These are phyloP conservation scores for Ibycter americanus DNA, from an alignment of 2,797 vertebrate genomes.

Conservation along the genomic window DNA sequence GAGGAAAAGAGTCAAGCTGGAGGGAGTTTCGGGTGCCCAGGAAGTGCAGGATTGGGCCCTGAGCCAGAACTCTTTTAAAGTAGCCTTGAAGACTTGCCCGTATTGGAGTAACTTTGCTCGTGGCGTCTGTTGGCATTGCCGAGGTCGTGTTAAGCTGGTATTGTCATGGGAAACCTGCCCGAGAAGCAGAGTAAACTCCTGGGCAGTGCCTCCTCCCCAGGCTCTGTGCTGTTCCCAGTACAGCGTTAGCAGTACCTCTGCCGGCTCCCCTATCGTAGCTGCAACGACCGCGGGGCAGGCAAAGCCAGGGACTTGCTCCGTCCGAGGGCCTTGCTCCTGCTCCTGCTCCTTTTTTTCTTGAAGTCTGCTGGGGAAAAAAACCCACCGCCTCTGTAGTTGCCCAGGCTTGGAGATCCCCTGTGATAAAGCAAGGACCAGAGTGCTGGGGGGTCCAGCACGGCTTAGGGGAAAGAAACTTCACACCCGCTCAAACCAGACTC, in stretches of 20 bases:
- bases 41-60: background rate
- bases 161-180: background rate
- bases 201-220: background rate
- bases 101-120: background rate
- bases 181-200: background rate
- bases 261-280: background rate
- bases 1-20: background rate
- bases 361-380: background rate
- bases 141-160: background rate
- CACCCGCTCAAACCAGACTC: background rate
- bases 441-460: rapidly evolving
- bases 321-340: background rate
- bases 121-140: background rate
- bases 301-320: background rate
- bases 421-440: background rate
- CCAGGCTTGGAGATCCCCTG: background rate
- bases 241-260: background rate
- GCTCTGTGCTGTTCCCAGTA: background rate
- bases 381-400: rapidly evolving
- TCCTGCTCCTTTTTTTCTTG: background rate
- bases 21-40: background rate
- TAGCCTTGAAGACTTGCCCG: background rate
- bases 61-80: background rate
- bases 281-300: background rate
- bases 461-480: background rate